A percentile compares a stretch with the other conserved stretches of the same genome.
phyloP scores from a whole-genome alignment of 2,888 invertebrate species.

The Lysandra bellargus region DNA sequence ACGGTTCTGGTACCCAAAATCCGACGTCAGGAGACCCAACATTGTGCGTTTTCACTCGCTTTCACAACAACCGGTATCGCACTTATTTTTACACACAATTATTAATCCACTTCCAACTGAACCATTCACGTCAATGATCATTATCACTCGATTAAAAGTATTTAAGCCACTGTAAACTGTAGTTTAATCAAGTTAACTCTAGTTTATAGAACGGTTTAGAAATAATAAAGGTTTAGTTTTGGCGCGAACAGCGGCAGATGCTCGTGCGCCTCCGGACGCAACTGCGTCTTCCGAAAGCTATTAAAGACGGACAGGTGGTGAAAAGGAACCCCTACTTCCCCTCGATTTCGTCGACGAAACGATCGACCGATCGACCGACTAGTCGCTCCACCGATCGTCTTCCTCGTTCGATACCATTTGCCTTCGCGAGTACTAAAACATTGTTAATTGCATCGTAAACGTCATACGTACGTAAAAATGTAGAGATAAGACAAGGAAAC shows the following conservation, averaged over 20 bases:
- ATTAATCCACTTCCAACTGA: constrained; percentile 28
- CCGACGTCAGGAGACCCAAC: constrained; percentile 70
- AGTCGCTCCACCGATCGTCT: constrained; percentile 40
- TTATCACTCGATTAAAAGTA: constrained; percentile 4
- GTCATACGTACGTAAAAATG: background rate
- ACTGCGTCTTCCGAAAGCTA: constrained; percentile 73
- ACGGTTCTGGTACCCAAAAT: constrained; percentile 68
- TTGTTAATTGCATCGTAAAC: background rate
- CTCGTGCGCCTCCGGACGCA: constrained; percentile 59
- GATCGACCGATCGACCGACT: constrained; percentile 49
- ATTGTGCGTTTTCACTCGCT: constrained; percentile 47
- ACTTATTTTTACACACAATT: constrained; percentile 30
- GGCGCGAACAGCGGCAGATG: constrained; percentile 73
- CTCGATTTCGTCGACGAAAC: constrained; percentile 48
- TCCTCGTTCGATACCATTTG: background rate
- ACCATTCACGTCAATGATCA: background rate
- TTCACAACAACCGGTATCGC: constrained; percentile 38
- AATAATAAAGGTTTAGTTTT: constrained; percentile 40
- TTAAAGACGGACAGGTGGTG: constrained; percentile 74
- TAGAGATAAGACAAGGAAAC: constrained; percentile 7
- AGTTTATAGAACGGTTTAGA: background rate
- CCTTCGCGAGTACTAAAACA: background rate
- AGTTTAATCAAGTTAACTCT: background rate
- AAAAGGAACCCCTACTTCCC: constrained; percentile 72
- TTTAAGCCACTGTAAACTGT: background rate